Base-by-base conservation (phyloP, 2,888 invertebrate genomes). In the Luffia ferchaultella region DNA sequence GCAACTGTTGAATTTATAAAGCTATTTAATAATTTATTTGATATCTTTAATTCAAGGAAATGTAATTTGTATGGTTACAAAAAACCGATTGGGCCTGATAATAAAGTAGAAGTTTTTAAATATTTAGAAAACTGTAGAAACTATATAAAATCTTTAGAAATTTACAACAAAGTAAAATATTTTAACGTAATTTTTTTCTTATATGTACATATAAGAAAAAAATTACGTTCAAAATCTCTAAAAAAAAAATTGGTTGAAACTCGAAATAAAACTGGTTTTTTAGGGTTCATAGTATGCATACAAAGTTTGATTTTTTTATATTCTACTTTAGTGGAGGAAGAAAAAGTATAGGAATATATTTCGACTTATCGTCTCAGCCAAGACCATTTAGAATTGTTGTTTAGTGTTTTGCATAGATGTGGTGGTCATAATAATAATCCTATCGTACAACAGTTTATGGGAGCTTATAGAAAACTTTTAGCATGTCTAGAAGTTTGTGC, bases 1-100 rank as follows among this genome's bases (percentile, higher is more conserved):
- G 50, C 20, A 17, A 50, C 45, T 40, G 16, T 46, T 19, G 16
- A 50, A n/a, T 45, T 50, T 45, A 49, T 30, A 30, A 30, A 3
- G 3, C 12, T 30, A 30, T 7, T 30, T 7, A 30, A 30, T 30
- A 43, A n/a, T 16, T 30, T 49, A 16, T 52, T 53, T 48, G 53
- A 53, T 17, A 48, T n/a, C n/a, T 18, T 53, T 42, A 52, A 52
- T 50, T 49, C 52, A 9, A 47, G 45, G 52, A 53, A 53, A 42
- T 48, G 41, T 47, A 12, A 52, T 16, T 49, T 49, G 18, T 53
- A 52, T 42, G 52, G 52, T 7, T 53, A 20, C 16, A 50, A 50
- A n/a, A 42, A 41, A 12, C 51, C 51, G 16, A 43, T 53, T 9
- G 45, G 46, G 16, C 5, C 12, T 7, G 42, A 45, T 20, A 52